Conservation (phyloP, 2,888 invertebrate genomes). For the Polyploca ridens region DNA sequence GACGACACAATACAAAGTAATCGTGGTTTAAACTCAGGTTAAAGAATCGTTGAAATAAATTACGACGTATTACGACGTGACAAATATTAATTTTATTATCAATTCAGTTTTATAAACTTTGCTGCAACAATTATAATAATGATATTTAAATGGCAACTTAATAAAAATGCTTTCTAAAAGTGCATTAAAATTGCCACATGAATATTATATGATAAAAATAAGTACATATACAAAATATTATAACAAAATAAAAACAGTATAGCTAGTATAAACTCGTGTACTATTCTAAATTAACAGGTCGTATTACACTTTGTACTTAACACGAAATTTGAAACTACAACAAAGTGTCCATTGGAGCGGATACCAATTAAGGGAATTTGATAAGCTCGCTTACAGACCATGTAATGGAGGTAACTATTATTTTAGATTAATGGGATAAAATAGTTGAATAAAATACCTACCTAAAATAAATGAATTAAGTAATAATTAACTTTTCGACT, state of each 20-base stretch:
- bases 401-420: conserved; percentile 5
- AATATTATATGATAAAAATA: not conserved
- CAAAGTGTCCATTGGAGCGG: conserved; percentile 17
- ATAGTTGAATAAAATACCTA: not conserved
- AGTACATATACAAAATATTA: not conserved
- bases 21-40: not conserved
- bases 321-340: conserved; percentile 21
- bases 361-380: conserved; percentile 19
- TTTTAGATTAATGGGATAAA: not conserved
- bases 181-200: no score
- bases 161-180: no score
- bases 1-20: not conserved
- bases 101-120: no score
- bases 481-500: no score
- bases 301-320: conserved; percentile 15
- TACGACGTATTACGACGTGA: no score
- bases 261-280: conserved; percentile 1
- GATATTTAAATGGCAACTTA: no score
- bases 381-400: not conserved
- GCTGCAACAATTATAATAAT: no score
- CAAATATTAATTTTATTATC: no score
- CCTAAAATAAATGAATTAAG: no score
- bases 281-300: not conserved
- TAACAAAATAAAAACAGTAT: not conserved
- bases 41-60: not conserved